phyloP scores from a whole-genome alignment of 1,140 invertebrate species.

The Leptinotarsa defecta region DNA sequence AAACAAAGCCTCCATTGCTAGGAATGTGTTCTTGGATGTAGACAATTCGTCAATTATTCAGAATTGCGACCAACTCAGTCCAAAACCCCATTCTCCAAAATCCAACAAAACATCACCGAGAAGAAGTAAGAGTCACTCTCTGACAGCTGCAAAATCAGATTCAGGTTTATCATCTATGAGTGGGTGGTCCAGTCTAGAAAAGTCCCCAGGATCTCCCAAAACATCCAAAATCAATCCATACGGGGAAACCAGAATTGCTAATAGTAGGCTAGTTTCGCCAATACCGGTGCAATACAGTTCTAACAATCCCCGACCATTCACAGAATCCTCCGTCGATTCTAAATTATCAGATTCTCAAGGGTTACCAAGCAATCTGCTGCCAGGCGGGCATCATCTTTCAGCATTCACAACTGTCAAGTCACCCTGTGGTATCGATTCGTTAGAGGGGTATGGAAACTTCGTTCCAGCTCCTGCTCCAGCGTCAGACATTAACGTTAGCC shows the following conservation, averaged over 20 bases:
- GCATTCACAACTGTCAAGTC: slow-evolving; percentile 59
- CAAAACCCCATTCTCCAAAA: slow-evolving; percentile 70
- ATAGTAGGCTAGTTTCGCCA: slow-evolving; percentile 33
- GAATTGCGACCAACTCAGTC: slow-evolving; percentile 63
- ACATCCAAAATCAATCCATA: slow-evolving; percentile 40
- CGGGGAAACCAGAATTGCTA: slow-evolving; percentile 32
- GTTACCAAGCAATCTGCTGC: slow-evolving; percentile 44
- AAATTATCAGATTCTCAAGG: slow-evolving; percentile 55
- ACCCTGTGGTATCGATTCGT: slow-evolving; percentile 53
- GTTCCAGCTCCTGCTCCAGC: slow-evolving; percentile 60
- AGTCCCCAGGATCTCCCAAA: slow-evolving; percentile 77
- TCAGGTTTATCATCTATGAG: slow-evolving; percentile 85
- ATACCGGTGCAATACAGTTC: slow-evolving; percentile 17
- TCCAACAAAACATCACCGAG: slow-evolving; percentile 77
- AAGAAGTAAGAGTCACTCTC: slow-evolving; percentile 66
- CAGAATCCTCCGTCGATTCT: slow-evolving; percentile 50
- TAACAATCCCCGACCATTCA: slow-evolving; percentile 35
- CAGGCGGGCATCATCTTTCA: slow-evolving; percentile 58
- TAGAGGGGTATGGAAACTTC: slow-evolving; percentile 57
- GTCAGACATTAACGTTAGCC: slow-evolving; percentile 56
- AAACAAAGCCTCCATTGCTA: slow-evolving; percentile 43
- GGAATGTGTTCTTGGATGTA: slow-evolving; percentile 57
- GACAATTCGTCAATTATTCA: slow-evolving; percentile 51
- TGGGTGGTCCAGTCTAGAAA: slow-evolving; percentile 81
- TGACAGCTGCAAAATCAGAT: slow-evolving; percentile 76